Conservation (phyloP, 1,140 invertebrate genomes). For the Piezodorus guildinii region DNA sequence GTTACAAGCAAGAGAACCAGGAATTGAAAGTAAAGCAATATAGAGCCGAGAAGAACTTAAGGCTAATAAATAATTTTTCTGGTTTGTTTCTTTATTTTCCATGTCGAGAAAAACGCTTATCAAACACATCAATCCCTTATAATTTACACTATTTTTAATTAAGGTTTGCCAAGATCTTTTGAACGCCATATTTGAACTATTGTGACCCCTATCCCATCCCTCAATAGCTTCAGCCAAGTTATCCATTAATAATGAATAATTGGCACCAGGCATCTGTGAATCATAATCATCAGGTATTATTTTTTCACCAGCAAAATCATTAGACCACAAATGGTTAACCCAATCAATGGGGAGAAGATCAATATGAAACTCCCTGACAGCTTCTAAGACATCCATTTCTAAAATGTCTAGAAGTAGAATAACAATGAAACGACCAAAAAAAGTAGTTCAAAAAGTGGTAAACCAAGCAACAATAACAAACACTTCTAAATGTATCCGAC, state of each 20-base stretch:
- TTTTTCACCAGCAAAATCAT: slow-evolving; percentile 37
- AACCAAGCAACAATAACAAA: too few species aligned
- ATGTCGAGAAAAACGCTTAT: slow-evolving; percentile 38
- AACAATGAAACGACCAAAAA: too few species aligned
- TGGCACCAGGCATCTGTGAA: slow-evolving; percentile 34
- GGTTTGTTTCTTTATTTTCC: slow-evolving; percentile 27
- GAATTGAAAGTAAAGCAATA: slow-evolving; percentile 38
- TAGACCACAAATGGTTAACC: slow-evolving; percentile 39
- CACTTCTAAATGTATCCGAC: too few species aligned
- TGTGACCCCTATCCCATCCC: slow-evolving; percentile 30
- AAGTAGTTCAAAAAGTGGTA: too few species aligned
- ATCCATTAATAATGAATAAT: slow-evolving; percentile 32
- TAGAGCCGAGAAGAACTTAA: slow-evolving; percentile 38
- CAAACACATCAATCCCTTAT: slow-evolving; percentile 39
- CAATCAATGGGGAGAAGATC: slow-evolving; percentile 36
- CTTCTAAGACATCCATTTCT: slow-evolving; percentile 33
- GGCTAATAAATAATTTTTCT: slow-evolving; percentile 33
- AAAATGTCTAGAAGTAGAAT: too few species aligned
- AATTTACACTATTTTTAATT: slow-evolving; percentile 36
- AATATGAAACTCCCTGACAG: slow-evolving; percentile 34
- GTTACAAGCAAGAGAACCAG: slow-evolving; percentile 44
- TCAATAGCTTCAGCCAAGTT: slow-evolving; percentile 30
- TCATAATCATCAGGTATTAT: slow-evolving; percentile 37
- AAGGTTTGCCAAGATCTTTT: slow-evolving; percentile 41
- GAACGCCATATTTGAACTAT: slow-evolving; percentile 28